Base-by-base conservation (phyloP, 2,113 vertebrate species). In the Thalassoma bifasciatum region DNA sequence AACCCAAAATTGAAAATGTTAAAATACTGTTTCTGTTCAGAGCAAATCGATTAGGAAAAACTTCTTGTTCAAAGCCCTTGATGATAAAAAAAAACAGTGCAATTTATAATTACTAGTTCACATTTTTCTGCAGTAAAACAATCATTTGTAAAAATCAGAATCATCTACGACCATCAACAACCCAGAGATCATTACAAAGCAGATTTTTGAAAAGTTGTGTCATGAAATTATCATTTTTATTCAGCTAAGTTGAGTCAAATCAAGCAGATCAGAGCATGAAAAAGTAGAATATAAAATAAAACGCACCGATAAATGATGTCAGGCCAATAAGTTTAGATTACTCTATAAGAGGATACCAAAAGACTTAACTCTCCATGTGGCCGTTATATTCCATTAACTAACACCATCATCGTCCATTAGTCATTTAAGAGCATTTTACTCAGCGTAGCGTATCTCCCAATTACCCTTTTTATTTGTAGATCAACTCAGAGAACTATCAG, bases 351-450 rank as follows among this genome's bases (percentile, higher is more conserved):
- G 30, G 30, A 58, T 54, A 37, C 19, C 79, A 26, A 56, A 21
- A 66, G 52, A 70, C 75, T 36, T 77, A 34, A 63, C 23, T 81
- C 66, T 66, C 70, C 23, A 21, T 53, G 64, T 73, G 66, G 57
- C 38, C 71, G 66, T 75, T 66, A 79, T 79, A 78, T 70, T 59
- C 51, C 26, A 71, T 60, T 61, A 90, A 82, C 77, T 65, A 82
- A 59, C 58, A 51, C 42, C 75, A 67, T 75, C 67, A 76, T 81
- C 10, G 47, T 9, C 49, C 44, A 75, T 81, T 84, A 72, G 67
- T 58, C 47, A 22, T 83, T 84, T 79, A 89, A 19, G 56, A 79
- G 81, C 38, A 78, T 66, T 78, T 85, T 53, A 78, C 67, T 50
- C 51, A 63, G 24, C 46, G 52, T 56, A 60, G 23, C 34, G 54